Conservation (phyloP, 1,140 invertebrate species). For the Drosophila insularis region DNA sequence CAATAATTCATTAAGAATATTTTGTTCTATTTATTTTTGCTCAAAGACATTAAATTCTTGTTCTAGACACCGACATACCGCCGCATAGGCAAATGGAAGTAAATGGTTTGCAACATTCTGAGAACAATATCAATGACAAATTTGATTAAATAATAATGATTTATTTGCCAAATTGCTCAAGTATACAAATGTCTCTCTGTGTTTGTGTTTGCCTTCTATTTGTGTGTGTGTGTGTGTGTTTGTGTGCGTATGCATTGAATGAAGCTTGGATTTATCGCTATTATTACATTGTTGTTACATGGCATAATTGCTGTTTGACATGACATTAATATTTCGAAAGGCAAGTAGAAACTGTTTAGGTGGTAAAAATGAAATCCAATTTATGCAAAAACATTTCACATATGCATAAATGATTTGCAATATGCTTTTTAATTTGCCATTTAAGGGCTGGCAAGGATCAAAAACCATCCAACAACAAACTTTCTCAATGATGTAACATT, state of each 20-base stretch:
- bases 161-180: constrained; percentile 79
- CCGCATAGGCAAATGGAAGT: background rate
- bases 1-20: too few species aligned
- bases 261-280: constrained; percentile 56
- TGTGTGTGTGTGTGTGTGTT: constrained; percentile 4
- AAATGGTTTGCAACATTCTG: constrained; percentile 59
- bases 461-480: background rate
- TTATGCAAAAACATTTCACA: constrained; percentile 28
- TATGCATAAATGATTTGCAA: constrained; percentile 8
- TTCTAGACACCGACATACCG: background rate
- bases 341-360: constrained; percentile 25
- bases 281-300: constrained; percentile 65
- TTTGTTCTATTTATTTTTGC: too few species aligned
- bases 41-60: constrained; percentile 28
- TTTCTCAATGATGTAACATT: background rate
- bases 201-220: background rate
- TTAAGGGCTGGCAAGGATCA: background rate
- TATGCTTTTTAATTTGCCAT: constrained; percentile 3
- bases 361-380: constrained; percentile 26
- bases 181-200: constrained; percentile 51
- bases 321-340: constrained; percentile 77
- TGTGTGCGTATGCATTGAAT: constrained; percentile 59
- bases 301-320: constrained; percentile 78
- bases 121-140: constrained; percentile 77
- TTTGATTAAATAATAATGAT: constrained; percentile 81